These are phyloP conservation scores for Sphecodes monilicornis DNA, from an alignment of 2,888 invertebrate genomes.

Conservation along the genomic window DNA sequence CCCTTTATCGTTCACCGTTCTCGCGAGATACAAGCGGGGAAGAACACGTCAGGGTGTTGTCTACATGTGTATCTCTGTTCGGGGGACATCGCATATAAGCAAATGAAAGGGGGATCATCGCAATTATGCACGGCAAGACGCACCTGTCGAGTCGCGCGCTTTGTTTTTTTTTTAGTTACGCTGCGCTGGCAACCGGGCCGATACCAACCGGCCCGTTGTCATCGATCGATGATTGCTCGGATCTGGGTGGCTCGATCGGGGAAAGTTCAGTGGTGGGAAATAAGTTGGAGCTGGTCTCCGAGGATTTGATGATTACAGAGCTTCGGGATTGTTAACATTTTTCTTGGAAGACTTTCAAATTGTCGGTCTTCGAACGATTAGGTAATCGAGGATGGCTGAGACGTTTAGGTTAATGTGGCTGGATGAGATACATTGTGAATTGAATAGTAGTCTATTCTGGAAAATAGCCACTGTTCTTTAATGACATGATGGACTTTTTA, in stretches of 20 bases:
- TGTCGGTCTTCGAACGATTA: neutral
- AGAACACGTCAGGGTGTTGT: neutral
- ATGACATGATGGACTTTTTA: neutral
- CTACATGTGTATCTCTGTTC: neutral
- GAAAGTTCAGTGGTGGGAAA: neutral
- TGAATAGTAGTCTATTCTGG: neutral
- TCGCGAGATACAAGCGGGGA: neutral
- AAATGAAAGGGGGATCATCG: neutral
- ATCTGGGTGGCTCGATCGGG: slow-evolving; percentile 8
- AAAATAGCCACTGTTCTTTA: neutral
- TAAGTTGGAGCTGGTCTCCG: neutral
- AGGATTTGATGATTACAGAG: neutral
- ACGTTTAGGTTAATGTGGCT: neutral
- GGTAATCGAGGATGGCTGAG: neutral
- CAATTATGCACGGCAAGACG: slow-evolving; percentile 8
- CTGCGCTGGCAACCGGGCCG: slow-evolving; percentile 68
- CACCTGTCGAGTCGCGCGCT: neutral
- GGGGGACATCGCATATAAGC: neutral
- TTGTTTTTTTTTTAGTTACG: slow-evolving; percentile 66
- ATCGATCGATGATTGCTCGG: neutral
- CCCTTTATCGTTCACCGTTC: neutral
- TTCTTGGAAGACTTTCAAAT: neutral
- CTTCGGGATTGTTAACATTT: neutral
- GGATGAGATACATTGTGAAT: neutral
- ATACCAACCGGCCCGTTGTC: slow-evolving; percentile 35